Percentiles rank a stretch among this genome's conserved stretches.
phyloP scores from a whole-genome alignment of 2,113 vertebrate genomes.

The Cranoglanis bouderius region DNA sequence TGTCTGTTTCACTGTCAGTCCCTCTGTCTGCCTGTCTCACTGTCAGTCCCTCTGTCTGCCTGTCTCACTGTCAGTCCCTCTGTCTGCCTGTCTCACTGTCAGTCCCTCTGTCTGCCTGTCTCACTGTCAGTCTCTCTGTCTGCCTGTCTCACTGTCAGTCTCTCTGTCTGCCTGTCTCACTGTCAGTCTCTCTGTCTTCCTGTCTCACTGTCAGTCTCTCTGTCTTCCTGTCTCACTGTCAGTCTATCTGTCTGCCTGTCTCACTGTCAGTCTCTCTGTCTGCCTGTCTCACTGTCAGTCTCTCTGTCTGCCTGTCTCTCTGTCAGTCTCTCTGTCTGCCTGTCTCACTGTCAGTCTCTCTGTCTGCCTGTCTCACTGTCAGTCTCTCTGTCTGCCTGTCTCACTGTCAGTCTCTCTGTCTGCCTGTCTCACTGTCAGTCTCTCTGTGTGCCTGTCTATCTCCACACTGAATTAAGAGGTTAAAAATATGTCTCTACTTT shows the following conservation, averaged over 20 bases:
- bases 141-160: too few relatives aligned
- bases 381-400: too few relatives aligned
- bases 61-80: too few relatives aligned
- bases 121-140: too few relatives aligned
- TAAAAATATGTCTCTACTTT: not conserved
- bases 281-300: not conserved
- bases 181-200: not conserved
- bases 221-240: not conserved
- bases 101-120: too few relatives aligned
- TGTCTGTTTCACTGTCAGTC: too few relatives aligned
- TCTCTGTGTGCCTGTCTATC: not conserved
- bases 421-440: not conserved
- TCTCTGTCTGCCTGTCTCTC: too few relatives aligned
- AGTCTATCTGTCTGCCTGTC: not conserved
- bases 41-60: too few relatives aligned
- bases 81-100: too few relatives aligned
- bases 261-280: not conserved
- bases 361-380: not conserved
- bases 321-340: too few relatives aligned
- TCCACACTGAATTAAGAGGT: not conserved
- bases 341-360: not conserved
- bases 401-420: not conserved
- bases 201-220: not conserved
- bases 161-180: not conserved
- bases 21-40: too few relatives aligned